Base-by-base conservation (phyloP, 37 sponge, comb jelly and placozoan species). In the Eunapius fragilis region DNA sequence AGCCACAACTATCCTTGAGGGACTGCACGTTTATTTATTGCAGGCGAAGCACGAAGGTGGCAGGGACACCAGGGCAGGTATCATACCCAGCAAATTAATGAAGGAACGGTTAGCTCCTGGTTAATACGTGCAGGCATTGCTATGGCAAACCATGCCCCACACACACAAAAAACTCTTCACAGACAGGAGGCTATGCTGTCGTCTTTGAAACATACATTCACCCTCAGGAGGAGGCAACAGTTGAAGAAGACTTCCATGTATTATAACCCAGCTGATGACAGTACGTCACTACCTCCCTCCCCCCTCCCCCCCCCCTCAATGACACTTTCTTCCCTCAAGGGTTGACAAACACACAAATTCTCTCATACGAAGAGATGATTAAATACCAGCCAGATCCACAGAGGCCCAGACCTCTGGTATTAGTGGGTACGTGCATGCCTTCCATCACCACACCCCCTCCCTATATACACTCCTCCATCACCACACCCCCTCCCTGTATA, bases 341-440 rank as follows among this genome's bases (percentile, higher is more conserved):
- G 25, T 47, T 37, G 37, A 76, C 24, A 32, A 9, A 72, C 73
- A 72, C 27, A 7, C 75, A 76, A 26, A 70, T 87, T 2, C 58
- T 85, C 14, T 80, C 93, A 2, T 95, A 95, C 70, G 96, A 95
- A 73, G 88, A 92, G 50, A 85, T 95, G 34, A 77, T 92, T 26
- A 92, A 85, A 37, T 85, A 92, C 24, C 77, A 82, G 3, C 96
- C 96, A 0, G 87, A 92, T 67, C 37, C 58, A 1, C 35, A 78
- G 27, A 35, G 82, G 36, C 92, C 91, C 33, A 82, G 96, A 34
- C 96, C 96, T 19, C 77, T 95, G 17, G 26, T 95, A 27, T 77
- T 95, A 19, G 67, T 92, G 3, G 92, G 91, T 90, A 30, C 72
- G 76, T 68, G 24, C 58, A 25, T 25, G 49, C 32, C 74, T 26